Conservation (phyloP, 2,113 vertebrate species). For the Fulmarus glacialis region DNA sequence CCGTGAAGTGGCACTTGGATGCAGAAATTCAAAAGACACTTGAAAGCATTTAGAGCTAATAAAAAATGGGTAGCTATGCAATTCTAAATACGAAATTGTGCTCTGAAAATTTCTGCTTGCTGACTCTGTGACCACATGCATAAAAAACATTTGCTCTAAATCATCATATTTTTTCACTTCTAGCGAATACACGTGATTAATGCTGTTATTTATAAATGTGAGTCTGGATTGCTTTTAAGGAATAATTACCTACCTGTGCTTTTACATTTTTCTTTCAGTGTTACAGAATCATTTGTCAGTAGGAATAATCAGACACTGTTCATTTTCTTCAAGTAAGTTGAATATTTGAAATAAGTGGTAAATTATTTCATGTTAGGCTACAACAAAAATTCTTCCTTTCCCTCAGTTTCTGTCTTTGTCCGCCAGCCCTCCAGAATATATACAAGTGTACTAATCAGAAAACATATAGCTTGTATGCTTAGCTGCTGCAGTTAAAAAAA, state of each 20-base stretch:
- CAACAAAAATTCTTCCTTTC: neutral
- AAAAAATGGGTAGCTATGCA: neutral
- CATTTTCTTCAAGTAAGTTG: neutral
- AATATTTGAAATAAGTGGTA: slow-evolving; percentile 10
- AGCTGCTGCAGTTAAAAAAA: neutral
- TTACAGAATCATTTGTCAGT: slow-evolving; percentile 2
- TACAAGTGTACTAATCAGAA: neutral
- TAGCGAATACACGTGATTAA: neutral
- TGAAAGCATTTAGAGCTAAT: neutral
- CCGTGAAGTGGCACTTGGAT: neutral
- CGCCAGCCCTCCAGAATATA: neutral
- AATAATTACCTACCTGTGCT: slow-evolving; percentile 36
- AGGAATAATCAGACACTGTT: neutral
- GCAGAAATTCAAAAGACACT: neutral
- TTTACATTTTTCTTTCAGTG: slow-evolving; percentile 34
- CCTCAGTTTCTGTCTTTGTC: neutral
- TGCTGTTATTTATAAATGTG: neutral
- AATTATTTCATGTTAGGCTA: neutral
- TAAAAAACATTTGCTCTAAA: neutral
- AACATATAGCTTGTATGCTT: neutral
- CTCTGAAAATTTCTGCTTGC: neutral
- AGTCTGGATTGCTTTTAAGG: slow-evolving; percentile 22
- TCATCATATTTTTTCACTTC: neutral
- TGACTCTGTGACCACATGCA: neutral
- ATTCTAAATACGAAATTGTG: neutral